Evolutionary conservation across 2,888 invertebrate genomes (phyloP).

Genomic region (Nephrotoma flavescens): DNA sequence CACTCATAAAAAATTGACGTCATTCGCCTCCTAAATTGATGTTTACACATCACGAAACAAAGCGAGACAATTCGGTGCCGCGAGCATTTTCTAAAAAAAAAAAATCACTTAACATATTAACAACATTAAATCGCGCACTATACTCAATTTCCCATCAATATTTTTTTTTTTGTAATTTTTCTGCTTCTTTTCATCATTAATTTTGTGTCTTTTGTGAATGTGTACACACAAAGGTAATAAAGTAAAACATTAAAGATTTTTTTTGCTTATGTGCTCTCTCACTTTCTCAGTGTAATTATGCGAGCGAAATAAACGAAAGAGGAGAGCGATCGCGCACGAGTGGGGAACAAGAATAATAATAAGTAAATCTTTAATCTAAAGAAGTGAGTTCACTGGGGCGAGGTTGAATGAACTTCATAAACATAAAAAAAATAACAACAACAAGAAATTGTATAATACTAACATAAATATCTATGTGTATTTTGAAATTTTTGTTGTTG

Average conservation of each 20-base stretch:
- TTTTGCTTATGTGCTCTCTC: background rate
- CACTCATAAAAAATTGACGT: background rate
- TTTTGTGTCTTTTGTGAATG: background rate
- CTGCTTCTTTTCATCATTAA: background rate
- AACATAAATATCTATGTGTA: background rate
- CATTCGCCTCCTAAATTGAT: background rate
- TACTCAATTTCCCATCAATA: background rate
- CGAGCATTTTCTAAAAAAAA: no score
- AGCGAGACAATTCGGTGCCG: background rate
- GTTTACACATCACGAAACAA: background rate
- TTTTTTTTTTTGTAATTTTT: background rate
- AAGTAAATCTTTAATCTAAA: conserved; percentile 1
- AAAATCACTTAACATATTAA: background rate
- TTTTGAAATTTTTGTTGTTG: background rate
- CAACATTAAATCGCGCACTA: background rate
- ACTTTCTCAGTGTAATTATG: background rate
- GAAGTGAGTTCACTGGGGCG: conserved; percentile 30
- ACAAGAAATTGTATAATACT: background rate
- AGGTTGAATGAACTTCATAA: conserved; percentile 30
- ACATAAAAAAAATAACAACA: background rate
- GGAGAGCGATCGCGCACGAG: background rate
- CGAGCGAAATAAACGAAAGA: background rate
- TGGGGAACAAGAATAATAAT: background rate
- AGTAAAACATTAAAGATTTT: background rate
- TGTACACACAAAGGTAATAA: background rate